Percentiles rank a stretch among this genome's conserved stretches.
Evolutionary conservation across 1,140 invertebrate genomes (phyloP).

Genomic region (Aphidius gifuensis): DNA sequence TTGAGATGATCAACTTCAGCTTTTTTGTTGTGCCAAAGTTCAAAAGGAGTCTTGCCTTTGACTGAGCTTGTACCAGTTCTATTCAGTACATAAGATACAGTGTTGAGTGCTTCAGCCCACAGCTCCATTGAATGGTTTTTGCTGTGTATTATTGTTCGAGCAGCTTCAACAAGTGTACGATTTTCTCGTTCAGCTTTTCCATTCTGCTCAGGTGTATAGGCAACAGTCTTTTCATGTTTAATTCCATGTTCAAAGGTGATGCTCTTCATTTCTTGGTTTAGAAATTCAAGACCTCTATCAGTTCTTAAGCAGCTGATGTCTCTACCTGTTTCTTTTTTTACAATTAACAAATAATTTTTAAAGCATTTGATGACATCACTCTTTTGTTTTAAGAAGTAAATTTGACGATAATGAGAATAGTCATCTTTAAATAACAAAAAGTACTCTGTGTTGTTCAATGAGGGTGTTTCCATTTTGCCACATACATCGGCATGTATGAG

Average conservation of each 20-base stretch:
- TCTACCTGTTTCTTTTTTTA: slow-evolving; percentile 35
- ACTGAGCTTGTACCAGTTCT: background rate
- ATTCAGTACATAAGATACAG: background rate
- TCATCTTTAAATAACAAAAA: too few relatives aligned
- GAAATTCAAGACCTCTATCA: slow-evolving; percentile 49
- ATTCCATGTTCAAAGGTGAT: slow-evolving; percentile 37
- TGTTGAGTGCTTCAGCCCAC: slow-evolving; percentile 34
- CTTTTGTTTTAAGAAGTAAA: slow-evolving; percentile 36
- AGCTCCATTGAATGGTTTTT: slow-evolving; percentile 14
- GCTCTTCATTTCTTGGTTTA: slow-evolving; percentile 30
- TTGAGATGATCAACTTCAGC: slow-evolving; percentile 32
- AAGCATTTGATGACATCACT: slow-evolving; percentile 30
- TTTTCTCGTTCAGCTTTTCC: slow-evolving; percentile 37
- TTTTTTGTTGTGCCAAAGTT: slow-evolving; percentile 32
- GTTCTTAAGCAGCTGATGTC: slow-evolving; percentile 37
- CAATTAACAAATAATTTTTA: slow-evolving; percentile 36
- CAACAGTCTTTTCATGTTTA: slow-evolving; percentile 39
- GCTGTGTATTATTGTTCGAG: slow-evolving; percentile 16
- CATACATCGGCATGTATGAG: too few relatives aligned
- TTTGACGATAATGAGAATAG: too few relatives aligned
- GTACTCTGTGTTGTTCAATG: too few relatives aligned
- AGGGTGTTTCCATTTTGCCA: too few relatives aligned
- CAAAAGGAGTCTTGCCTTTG: slow-evolving; percentile 20
- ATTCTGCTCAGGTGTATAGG: slow-evolving; percentile 23
- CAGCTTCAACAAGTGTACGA: slow-evolving; percentile 4